Base-by-base conservation (phyloP, 2,113 vertebrate species). In the Myotis lucifugus region DNA sequence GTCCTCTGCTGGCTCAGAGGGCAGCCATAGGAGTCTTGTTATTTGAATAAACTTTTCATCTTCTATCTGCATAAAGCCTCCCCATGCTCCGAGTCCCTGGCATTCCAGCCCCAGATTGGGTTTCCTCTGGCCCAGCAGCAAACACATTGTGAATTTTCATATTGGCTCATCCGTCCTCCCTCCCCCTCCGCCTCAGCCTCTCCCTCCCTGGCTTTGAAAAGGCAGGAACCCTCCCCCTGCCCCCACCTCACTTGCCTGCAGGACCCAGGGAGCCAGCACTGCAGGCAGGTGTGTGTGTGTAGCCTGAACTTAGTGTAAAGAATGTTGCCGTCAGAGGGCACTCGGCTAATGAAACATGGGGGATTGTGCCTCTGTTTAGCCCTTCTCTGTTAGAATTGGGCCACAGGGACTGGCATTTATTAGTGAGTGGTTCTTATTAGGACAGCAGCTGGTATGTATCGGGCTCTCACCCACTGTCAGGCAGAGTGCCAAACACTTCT, bases 91-190 rank as follows among this genome's bases (percentile, higher is more conserved):
- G 83, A 42, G 81, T 14, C 92, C 88, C 83, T 84, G 88, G 88
- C 94, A 50, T 66, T 23, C 88, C 0, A 2, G 2, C 73, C 70
- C 12, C 27, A 83, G 97, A 84, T 96, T 96, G 96, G 72, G 91
- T 98, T 98, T 98, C 97, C 93, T 0, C 77, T 95, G 97, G 95
- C 96, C 66, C 81, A 8, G 91, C 82, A 52, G 40, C n/a, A 18
- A 50, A 66, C 42, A 3, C 46, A 5, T 0, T 48, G n/a, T 12
- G 37, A 9, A 70, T 90, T 88, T 91, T 86, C 74, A n/a, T 48
- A 29, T 29, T 66, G 84, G 94, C 59, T 88, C 46, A 4, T 81
- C 83, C 61, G 23, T 73, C 52, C 72, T 48, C 40, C 32, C 12
- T 14, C 19, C 40, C 29, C 29, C n/a, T 77, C 27, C 40, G 52